These are phyloP conservation scores for Syngnathoides biaculeatus DNA, from an alignment of 2,113 vertebrate species.

Conservation along the genomic window DNA sequence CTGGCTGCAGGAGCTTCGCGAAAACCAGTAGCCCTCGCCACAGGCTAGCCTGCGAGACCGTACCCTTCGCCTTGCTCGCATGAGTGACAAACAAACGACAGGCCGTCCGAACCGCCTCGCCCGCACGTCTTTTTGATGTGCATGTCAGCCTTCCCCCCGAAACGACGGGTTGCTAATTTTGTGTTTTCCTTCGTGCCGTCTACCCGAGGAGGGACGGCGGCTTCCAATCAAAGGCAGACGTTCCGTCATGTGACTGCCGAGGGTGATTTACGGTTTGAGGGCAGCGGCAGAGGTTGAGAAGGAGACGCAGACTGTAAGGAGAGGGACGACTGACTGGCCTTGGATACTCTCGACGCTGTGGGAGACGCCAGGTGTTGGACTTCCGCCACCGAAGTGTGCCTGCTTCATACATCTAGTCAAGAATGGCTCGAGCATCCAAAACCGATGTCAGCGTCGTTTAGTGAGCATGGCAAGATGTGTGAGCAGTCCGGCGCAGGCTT, in stretches of 20 bases:
- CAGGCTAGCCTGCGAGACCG: constrained; percentile 28
- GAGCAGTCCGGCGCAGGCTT: not conserved
- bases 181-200: constrained; percentile 41
- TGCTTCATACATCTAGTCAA: not conserved
- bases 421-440: not conserved
- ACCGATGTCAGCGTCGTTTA: not conserved
- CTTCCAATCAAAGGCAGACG: constrained; percentile 48
- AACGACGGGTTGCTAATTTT: constrained; percentile 50
- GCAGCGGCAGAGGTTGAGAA: not conserved
- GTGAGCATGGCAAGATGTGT: not conserved
- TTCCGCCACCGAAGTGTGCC: not conserved
- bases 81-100: constrained; percentile 51
- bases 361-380: constrained; percentile 1
- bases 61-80: constrained; percentile 34
- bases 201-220: constrained; percentile 41
- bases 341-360: not conserved
- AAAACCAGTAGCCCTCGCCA: constrained; percentile 40
- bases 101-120: constrained; percentile 21
- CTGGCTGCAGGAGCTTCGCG: constrained; percentile 14
- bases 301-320: not conserved
- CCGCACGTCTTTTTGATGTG: constrained; percentile 29
- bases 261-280: constrained; percentile 47
- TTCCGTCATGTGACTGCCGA: constrained; percentile 50
- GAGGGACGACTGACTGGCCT: constrained; percentile 24
- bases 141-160: constrained; percentile 32